These are phyloP conservation scores for Lepas anatifera DNA, from an alignment of 2,888 invertebrate species.

Conservation along the genomic window DNA sequence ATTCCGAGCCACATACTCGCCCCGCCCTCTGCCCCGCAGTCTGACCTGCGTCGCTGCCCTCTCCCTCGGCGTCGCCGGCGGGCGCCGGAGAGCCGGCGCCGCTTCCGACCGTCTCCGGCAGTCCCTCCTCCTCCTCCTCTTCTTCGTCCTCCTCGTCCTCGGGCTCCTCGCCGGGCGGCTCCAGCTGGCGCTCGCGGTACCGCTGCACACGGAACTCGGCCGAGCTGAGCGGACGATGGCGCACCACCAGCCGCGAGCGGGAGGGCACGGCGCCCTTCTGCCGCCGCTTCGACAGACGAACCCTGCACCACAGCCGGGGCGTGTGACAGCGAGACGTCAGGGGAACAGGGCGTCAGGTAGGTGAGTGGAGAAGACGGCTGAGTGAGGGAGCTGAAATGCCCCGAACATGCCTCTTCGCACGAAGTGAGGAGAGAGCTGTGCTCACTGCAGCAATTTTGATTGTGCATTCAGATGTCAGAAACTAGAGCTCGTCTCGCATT, in stretches of 20 bases:
- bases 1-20: too few species aligned
- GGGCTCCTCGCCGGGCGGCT: constrained; percentile 61
- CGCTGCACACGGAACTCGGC: constrained; percentile 76
- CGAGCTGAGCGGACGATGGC: constrained; percentile 73
- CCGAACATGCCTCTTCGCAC: too few species aligned
- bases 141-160: constrained; percentile 44
- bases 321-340: too few species aligned
- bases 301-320: constrained; percentile 41
- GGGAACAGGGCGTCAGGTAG: too few species aligned
- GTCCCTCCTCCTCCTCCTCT: constrained; percentile 29
- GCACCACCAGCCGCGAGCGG: constrained; percentile 74
- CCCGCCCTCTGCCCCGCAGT: too few species aligned
- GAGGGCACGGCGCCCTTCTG: constrained; percentile 60
- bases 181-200: constrained; percentile 72
- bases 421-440: too few species aligned
- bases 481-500: too few species aligned
- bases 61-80: constrained; percentile 32
- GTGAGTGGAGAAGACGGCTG: too few species aligned
- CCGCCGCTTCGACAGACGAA: constrained; percentile 81
- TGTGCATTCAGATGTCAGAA: too few species aligned
- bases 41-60: constrained; percentile 26
- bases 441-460: too few species aligned
- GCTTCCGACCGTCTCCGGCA: constrained; percentile 17
- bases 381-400: too few species aligned
- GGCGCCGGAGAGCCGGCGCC: constrained; percentile 39